Conservation (phyloP, 1,140 invertebrate genomes). For the Cyphomyrmex costatus region DNA sequence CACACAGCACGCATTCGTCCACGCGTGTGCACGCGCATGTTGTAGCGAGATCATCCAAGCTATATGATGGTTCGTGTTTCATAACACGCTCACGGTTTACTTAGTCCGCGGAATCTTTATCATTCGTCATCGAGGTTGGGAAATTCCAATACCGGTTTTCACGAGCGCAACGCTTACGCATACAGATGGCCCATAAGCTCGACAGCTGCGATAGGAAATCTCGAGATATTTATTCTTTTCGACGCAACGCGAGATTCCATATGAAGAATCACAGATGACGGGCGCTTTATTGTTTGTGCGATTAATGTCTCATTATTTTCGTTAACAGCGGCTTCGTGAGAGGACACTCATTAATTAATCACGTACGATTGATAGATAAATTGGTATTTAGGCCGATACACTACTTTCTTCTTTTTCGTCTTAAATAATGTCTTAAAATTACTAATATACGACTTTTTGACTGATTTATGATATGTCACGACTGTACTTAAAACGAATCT, state of each 20-base stretch:
- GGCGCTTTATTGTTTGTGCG: conserved; percentile 2
- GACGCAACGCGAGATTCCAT: background rate
- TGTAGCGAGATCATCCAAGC: background rate
- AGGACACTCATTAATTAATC: background rate
- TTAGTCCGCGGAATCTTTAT: conserved; percentile 44
- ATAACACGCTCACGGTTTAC: conserved; percentile 23
- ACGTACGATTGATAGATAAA: background rate
- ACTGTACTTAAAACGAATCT: too few species aligned
- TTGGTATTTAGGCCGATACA: background rate
- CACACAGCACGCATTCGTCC: background rate
- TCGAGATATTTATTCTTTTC: conserved; percentile 12
- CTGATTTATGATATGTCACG: too few species aligned
- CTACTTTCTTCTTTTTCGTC: too few species aligned
- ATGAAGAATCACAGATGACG: conserved; percentile 17
- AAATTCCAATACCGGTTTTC: conserved; percentile 56
- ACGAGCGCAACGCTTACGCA: conserved; percentile 8
- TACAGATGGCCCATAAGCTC: conserved; percentile 41
- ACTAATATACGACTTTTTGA: too few species aligned
- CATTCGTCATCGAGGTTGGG: conserved; percentile 50
- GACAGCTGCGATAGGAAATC: conserved; percentile 29
- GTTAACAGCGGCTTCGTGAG: background rate
- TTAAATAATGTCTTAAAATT: too few species aligned
- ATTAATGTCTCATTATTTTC: conserved; percentile 38
- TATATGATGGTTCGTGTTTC: conserved; percentile 8
- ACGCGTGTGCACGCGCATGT: too few species aligned